These are phyloP conservation scores for Ciconia stormi DNA, from an alignment of 2,113 vertebrate genomes.

Conservation along the genomic window DNA sequence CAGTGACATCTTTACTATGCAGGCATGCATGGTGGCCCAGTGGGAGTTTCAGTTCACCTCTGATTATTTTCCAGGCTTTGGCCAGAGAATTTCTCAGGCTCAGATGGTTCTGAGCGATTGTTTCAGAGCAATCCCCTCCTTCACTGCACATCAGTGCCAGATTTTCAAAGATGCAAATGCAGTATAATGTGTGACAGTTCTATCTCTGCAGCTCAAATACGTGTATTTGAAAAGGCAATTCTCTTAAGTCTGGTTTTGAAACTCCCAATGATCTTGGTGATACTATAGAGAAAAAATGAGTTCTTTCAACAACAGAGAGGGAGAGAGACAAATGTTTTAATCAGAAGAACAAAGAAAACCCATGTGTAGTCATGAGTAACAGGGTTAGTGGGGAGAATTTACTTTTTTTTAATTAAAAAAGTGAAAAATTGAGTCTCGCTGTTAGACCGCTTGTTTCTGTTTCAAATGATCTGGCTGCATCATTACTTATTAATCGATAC, in stretches of 20 bases:
- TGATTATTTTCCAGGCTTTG: conserved; percentile 18
- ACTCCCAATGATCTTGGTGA: background rate
- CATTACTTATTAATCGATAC: conserved; percentile 44
- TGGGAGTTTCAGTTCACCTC: conserved; percentile 28
- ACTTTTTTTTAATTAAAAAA: conserved; percentile 60
- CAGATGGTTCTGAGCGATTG: background rate
- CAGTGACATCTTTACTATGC: background rate
- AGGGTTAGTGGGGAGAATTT: background rate
- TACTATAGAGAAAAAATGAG: background rate
- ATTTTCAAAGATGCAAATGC: background rate
- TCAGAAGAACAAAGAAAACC: conserved; percentile 10
- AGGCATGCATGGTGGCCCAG: background rate
- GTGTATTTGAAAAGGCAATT: background rate
- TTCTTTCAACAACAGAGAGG: background rate
- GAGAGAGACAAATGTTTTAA: conserved; percentile 47
- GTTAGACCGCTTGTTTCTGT: conserved; percentile 4
- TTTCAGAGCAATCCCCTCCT: background rate
- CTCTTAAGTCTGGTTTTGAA: background rate
- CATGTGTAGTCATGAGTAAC: background rate
- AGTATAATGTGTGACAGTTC: background rate
- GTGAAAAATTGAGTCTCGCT: conserved; percentile 28
- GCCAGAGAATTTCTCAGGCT: conserved; percentile 43
- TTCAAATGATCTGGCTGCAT: background rate
- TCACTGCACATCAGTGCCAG: background rate
- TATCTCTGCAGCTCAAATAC: background rate